A percentile compares a stretch with the other conserved stretches of the same genome.
Evolutionary conservation across 2,113 vertebrate genomes (phyloP).

Genomic region (Gobius niger): DNA sequence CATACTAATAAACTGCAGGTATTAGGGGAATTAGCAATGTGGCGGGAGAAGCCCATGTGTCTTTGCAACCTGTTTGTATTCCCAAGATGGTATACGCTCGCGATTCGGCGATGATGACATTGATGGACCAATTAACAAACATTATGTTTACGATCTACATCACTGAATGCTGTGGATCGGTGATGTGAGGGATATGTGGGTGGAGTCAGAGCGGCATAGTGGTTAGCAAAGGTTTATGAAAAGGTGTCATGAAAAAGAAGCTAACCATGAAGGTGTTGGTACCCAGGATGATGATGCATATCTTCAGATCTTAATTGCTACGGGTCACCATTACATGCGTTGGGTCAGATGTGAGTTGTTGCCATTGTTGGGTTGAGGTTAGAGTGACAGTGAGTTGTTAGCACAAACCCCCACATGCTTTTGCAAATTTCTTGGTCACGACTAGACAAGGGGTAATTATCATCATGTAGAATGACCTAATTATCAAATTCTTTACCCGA

Average conservation of each 20-base stretch:
- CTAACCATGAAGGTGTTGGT: too few relatives aligned
- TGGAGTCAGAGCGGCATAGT: not conserved
- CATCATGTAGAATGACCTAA: too few relatives aligned
- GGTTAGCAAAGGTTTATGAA: not conserved
- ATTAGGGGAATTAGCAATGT: conserved; percentile 50
- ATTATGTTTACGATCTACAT: not conserved
- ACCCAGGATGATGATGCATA: too few relatives aligned
- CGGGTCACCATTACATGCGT: too few relatives aligned
- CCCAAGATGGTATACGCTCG: not conserved
- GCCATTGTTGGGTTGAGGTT: too few relatives aligned
- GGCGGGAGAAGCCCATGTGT: conserved; percentile 20
- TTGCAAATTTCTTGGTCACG: too few relatives aligned
- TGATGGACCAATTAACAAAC: not conserved
- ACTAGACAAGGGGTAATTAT: too few relatives aligned
- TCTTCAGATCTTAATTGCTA: too few relatives aligned
- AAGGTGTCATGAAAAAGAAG: not conserved
- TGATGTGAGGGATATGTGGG: not conserved
- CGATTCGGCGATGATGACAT: not conserved
- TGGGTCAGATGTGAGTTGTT: too few relatives aligned
- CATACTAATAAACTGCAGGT: conserved; percentile 46
- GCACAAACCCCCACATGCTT: too few relatives aligned
- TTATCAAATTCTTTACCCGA: too few relatives aligned
- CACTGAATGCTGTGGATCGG: not conserved
- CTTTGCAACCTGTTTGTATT: conserved; percentile 17
- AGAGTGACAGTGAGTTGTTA: too few relatives aligned